Conservation (phyloP, 2,113 vertebrate species). For the Eira barbara region DNA sequence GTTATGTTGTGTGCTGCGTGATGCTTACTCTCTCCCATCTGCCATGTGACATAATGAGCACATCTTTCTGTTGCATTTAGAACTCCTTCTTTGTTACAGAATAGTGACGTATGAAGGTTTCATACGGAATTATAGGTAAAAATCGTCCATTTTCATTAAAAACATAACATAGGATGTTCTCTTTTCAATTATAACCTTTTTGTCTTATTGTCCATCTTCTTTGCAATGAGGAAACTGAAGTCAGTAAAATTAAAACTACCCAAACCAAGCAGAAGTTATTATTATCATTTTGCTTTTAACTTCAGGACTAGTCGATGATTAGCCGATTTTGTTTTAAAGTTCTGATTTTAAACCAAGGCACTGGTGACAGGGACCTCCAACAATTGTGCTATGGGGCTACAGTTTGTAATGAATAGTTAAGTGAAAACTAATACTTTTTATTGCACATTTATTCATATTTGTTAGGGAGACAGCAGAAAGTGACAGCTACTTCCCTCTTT, state of each 20-base stretch:
- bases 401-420: background rate
- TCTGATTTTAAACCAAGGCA: background rate
- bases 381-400: background rate
- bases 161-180: background rate
- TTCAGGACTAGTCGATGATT: background rate
- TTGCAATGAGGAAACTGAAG: background rate
- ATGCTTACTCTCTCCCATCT: background rate
- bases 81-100: background rate
- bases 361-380: background rate
- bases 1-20: background rate
- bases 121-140: background rate
- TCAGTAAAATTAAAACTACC: background rate
- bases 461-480: background rate
- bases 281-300: background rate
- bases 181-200: background rate
- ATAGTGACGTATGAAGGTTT: background rate
- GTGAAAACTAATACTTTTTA: conserved; percentile 8
- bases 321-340: background rate
- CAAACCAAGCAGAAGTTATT: background rate
- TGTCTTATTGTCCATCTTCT: background rate
- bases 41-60: conserved; percentile 22
- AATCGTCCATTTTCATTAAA: background rate
- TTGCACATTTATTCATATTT: background rate
- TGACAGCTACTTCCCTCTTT: conserved; percentile 40
- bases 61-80: background rate